Base-by-base conservation (phyloP, 2,888 invertebrate species). In the Napeogenes inachia region DNA sequence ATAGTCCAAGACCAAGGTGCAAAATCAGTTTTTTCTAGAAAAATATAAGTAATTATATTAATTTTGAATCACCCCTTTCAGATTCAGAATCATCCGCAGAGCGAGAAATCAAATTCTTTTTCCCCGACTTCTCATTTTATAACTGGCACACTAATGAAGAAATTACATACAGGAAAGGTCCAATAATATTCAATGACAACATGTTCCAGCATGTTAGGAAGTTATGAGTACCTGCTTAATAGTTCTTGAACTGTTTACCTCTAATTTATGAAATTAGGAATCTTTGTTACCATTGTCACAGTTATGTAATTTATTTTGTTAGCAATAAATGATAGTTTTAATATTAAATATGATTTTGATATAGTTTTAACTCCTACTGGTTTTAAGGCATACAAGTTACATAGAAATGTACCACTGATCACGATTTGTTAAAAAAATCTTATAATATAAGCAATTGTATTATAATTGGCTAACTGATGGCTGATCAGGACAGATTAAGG, bases 71-170 rank as follows among this genome's bases (percentile, higher is more conserved):
- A 47, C 47, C 5, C n/a, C 21, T 92, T 91, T 67, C 86, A 95
- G 97, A 97, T 92, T 95, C 96, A 0, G 80, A 86, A 54, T 91
- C 92, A 75, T 95, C 97, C 5, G 97, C 95, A 0, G 82, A 85
- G 68, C 91, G 93, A 63, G 98, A 98, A 88, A 96, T 97, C 54
- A 84, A 89, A 50, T 94, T 97, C 78, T 94, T 98, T 77, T 98
- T 98, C 80, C 96, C 97, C 0, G 93, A 96, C 30, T 97, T 98
- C 80, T 86, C 94, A 64, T 83, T 92, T 35, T 87, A 92, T 66
- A 77, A 92, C 12, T 96, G 96, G 96, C 92, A 92, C 66, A 74
- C 84, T 59, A 82, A 89, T 54, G 92, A 93, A 64, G 93, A 93
- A 74, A 75, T 78, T 47, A 66, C 73, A 60, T 92, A 85, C 69